Evolutionary conservation across 1,140 invertebrate species (phyloP).

Genomic region (Trinorchestia longiramus): DNA sequence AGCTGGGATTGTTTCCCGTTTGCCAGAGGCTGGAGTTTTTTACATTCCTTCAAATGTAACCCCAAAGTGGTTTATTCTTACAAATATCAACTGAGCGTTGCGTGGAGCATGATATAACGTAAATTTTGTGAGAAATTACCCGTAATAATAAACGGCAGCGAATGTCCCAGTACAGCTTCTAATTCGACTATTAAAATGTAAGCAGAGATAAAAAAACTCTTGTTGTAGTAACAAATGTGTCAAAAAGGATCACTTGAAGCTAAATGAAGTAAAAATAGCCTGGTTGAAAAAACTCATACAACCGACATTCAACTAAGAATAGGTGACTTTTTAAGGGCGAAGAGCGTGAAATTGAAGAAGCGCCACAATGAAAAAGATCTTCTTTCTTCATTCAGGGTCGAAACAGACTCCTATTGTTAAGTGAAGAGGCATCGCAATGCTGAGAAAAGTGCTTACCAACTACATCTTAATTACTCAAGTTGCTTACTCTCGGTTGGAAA

Average conservation of each 20-base stretch:
- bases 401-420: background rate
- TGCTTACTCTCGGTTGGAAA: background rate
- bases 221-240: background rate
- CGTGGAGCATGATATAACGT: background rate
- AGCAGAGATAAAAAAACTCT: background rate
- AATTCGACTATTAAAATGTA: background rate
- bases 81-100: background rate
- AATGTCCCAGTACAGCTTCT: background rate
- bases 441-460: background rate
- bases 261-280: background rate
- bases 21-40: background rate
- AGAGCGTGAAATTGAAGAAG: background rate
- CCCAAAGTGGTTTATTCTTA: background rate
- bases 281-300: background rate
- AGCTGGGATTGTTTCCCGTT: no score
- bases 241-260: background rate
- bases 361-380: background rate
- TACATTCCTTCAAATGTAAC: background rate
- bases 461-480: slow-evolving; percentile 17
- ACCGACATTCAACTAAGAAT: background rate
- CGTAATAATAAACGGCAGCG: background rate
- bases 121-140: background rate
- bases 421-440: background rate
- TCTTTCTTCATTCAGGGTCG: background rate
- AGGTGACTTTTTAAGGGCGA: background rate